phyloP scores from a whole-genome alignment of 2,797 vertebrate species.

The Microchirus variegatus region DNA sequence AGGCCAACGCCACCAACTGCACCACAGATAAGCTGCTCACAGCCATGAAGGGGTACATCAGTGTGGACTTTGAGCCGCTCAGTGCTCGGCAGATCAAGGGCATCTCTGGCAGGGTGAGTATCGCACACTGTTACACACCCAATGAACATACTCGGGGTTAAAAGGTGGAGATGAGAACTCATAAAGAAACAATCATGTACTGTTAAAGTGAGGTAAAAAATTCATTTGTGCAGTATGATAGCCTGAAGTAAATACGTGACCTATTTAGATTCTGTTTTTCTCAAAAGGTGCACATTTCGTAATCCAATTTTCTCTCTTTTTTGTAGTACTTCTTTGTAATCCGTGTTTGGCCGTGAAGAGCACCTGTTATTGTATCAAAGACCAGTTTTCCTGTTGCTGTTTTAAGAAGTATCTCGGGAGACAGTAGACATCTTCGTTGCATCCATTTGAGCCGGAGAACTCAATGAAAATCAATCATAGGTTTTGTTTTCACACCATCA shows the following conservation, averaged over 20 bases:
- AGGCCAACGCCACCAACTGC: conserved; percentile 93
- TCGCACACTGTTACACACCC: not conserved
- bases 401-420: conserved; percentile 6
- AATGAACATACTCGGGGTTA: not conserved
- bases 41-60: conserved; percentile 98
- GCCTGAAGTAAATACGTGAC: no score
- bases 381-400: not conserved
- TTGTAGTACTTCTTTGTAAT: not conserved
- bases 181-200: no score
- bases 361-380: not conserved
- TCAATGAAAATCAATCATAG: conserved; percentile 27
- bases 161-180: not conserved
- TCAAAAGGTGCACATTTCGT: no score
- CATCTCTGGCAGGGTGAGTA: conserved; percentile 95
- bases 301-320: not conserved
- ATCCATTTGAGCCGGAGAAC: conserved; percentile 7
- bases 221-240: not conserved
- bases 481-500: conserved; percentile 15
- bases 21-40: conserved; percentile 91
- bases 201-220: not conserved
- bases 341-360: not conserved
- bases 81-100: conserved; percentile 93
- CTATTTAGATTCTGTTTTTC: no score
- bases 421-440: conserved; percentile 6
- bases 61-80: conserved; percentile 98